Base-by-base conservation (phyloP, 2,797 vertebrate genomes). In the Ptychadena robeensis region DNA sequence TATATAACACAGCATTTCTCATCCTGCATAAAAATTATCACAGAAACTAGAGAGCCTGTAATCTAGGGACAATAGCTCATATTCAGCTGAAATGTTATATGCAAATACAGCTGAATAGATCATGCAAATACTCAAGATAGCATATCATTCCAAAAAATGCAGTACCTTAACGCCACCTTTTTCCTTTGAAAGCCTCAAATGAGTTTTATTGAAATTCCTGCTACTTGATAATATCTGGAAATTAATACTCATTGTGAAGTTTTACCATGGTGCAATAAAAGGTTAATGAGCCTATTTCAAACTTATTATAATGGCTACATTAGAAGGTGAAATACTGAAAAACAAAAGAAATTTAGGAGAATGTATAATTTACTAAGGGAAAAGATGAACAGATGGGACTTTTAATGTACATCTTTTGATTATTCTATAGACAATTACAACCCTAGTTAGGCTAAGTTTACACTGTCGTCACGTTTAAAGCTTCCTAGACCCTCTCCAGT, bases 1-100 rank as follows among this genome's bases (percentile, higher is more conserved):
- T 92, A 88, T 88, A 88, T 79, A 90, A 80, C 83, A 74, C 66
- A 89, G 66, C 79, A 88, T 89, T 88, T 91, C 90, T 92, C 83
- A 89, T 91, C 82, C 86, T 86, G 71, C 34, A 66, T 48, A 75
- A 79, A 79, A 68, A 80, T 74, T 2, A 84, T 75, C 53, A 40
- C 27, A 80, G 71, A 67, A 74, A 59, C 73, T 18, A 69, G 27
- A 30, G 11, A 61, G 64, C 70, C 9, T 35, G 34, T 74, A 73
- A 74, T 28, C 35, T 37, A 31, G 28, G 48, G 71, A 75, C 35
- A 69, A 84, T 61, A 44, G 48, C 44, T 79, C 34, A 68, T 22
- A 66, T 61, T 32, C 44, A 31, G 53, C 28, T 71, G 53, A 73
- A 74, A 67, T 69, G 63, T 48, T 61, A 68, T 63, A 72, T 84